Percentiles rank a stretch among this genome's conserved stretches.
Conservation (phyloP, 2,888 invertebrate species). For the Aphrophora alni region DNA sequence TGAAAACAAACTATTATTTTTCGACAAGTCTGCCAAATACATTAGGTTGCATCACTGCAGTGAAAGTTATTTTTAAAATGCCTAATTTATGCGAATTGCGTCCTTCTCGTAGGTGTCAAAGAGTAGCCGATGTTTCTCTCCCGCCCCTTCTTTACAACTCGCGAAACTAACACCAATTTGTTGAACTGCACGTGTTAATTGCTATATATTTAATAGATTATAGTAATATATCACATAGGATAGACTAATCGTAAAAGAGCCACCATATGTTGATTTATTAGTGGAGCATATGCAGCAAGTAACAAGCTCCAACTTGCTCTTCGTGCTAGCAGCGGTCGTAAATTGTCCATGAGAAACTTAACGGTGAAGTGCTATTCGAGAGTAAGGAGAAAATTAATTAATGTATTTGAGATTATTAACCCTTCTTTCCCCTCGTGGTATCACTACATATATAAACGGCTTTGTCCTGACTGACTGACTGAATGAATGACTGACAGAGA, state of each 20-base stretch:
- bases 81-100: background rate
- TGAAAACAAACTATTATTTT: too few relatives aligned
- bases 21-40: background rate
- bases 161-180: background rate
- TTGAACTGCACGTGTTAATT: background rate
- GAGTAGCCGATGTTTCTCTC: too few relatives aligned
- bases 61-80: background rate
- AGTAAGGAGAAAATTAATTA: background rate
- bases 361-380: background rate
- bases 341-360: background rate
- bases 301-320: background rate
- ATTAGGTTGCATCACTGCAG: background rate
- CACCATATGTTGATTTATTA: background rate
- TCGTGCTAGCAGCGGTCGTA: background rate
- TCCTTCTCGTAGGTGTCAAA: background rate
- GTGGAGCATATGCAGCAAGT: background rate
- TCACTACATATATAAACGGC: too few relatives aligned
- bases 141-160: too few relatives aligned
- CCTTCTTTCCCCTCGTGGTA: background rate
- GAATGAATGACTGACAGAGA: too few relatives aligned
- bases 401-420: background rate
- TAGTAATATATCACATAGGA: background rate
- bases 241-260: background rate
- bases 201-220: background rate
- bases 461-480: too few relatives aligned